phyloP scores from a whole-genome alignment of 2,888 invertebrate species.

The Gibbula magus region DNA sequence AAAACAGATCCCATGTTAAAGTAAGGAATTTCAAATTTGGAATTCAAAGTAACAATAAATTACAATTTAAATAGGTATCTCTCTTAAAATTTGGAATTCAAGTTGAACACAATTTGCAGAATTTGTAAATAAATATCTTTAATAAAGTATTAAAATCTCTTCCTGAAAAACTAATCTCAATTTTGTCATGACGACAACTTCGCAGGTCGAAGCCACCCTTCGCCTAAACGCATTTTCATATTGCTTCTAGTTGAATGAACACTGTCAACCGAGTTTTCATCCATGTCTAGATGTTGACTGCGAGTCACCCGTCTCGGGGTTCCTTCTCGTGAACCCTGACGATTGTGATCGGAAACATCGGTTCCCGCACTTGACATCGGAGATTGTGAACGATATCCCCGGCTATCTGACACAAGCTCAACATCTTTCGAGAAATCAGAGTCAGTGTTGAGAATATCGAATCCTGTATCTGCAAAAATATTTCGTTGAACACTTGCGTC shows the following conservation, averaged over 20 bases:
- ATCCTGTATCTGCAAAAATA: conserved; percentile 4
- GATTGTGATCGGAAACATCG: conserved; percentile 19
- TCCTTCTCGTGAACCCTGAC: conserved; percentile 31
- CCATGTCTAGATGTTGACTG: conserved; percentile 35
- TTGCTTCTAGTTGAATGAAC: not conserved
- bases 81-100: not conserved
- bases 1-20: too few species aligned
- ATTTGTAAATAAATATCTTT: not conserved
- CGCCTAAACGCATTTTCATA: conserved; percentile 7
- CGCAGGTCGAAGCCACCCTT: conserved; percentile 22
- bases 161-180: not conserved
- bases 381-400: conserved; percentile 42
- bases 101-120: not conserved
- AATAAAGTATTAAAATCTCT: conserved; percentile 18
- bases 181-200: conserved; percentile 25
- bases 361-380: conserved; percentile 41
- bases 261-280: conserved; percentile 30
- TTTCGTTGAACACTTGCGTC: not conserved
- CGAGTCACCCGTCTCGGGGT: conserved; percentile 42
- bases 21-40: too few species aligned
- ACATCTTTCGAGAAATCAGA: conserved; percentile 2
- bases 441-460: not conserved
- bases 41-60: too few species aligned
- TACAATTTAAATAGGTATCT: too few species aligned
- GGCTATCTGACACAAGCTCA: conserved; percentile 21